Conservation (phyloP, 2,797 vertebrate genomes). For the Pteronotus mesoamericanus region DNA sequence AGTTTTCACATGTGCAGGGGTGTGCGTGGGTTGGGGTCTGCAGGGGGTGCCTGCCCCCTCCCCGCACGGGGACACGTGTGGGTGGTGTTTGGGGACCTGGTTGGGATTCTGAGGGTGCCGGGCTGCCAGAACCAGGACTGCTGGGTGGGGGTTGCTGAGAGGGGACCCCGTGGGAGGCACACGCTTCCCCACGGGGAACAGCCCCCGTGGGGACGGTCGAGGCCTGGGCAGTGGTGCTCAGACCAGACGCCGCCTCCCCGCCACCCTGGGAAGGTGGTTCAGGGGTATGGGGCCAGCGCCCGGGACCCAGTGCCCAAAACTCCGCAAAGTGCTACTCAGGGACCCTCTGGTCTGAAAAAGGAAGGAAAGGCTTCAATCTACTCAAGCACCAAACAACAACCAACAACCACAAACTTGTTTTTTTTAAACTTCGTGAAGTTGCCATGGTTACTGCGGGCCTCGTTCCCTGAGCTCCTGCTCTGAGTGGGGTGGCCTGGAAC, state of each 20-base stretch:
- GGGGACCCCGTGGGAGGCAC: accelerated
- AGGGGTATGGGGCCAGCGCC: slow-evolving; percentile 69
- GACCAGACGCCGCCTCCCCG: background rate
- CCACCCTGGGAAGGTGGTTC: slow-evolving; percentile 70
- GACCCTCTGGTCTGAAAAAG: slow-evolving; percentile 72
- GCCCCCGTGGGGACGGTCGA: background rate
- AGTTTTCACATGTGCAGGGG: accelerated
- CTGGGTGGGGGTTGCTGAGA: background rate
- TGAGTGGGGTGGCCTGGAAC: slow-evolving; percentile 63
- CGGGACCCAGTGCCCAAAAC: slow-evolving; percentile 63
- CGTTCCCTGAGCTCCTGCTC: slow-evolving; percentile 69
- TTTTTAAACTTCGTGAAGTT: slow-evolving; percentile 80
- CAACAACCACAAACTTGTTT: slow-evolving; percentile 66
- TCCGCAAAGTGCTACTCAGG: slow-evolving; percentile 72
- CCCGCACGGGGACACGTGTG: background rate
- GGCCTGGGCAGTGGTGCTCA: accelerated
- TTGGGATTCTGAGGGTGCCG: background rate
- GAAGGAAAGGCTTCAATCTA: background rate
- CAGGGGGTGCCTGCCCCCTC: accelerated
- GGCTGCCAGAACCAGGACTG: background rate
- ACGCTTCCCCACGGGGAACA: accelerated
- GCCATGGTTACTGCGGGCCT: slow-evolving; percentile 82
- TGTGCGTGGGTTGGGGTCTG: accelerated
- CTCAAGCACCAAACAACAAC: background rate
- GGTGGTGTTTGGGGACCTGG: background rate